A percentile compares a stretch with the other conserved stretches of the same genome.
These are phyloP conservation scores for Mormyrus proboscirostris DNA, from an alignment of 2,797 vertebrate genomes.

Conservation along the genomic window DNA sequence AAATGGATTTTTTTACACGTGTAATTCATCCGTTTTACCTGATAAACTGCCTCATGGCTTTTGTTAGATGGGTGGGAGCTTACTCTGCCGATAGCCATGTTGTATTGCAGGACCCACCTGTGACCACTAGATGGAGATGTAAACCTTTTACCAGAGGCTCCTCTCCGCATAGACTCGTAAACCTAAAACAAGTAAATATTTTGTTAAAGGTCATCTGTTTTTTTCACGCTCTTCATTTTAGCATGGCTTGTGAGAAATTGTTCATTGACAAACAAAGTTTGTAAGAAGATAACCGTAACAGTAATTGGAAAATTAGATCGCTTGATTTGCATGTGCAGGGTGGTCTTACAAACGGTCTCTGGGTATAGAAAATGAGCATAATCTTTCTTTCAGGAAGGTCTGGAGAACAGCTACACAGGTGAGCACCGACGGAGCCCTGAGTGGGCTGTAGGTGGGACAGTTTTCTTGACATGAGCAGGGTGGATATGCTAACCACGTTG, in stretches of 20 bases:
- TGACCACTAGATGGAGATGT: slow-evolving; percentile 12
- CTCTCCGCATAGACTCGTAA: background rate
- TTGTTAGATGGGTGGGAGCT: background rate
- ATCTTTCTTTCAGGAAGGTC: background rate
- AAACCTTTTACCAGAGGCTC: background rate
- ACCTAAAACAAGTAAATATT: background rate
- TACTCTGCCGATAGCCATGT: background rate
- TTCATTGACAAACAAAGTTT: background rate
- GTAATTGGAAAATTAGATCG: background rate
- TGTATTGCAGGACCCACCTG: background rate
- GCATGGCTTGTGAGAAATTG: background rate
- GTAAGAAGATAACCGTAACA: background rate
- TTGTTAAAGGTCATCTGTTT: background rate
- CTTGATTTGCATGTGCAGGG: background rate
- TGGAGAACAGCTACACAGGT: background rate
- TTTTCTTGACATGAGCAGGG: background rate
- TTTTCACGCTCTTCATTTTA: background rate
- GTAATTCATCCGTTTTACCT: background rate
- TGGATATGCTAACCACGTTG: background rate
- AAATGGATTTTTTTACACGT: background rate
- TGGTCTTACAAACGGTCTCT: background rate
- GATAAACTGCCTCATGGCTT: background rate
- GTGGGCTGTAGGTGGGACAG: background rate
- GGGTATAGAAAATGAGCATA: background rate
- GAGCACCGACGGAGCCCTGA: background rate